These are phyloP conservation scores for Latheticus oryzae DNA, from an alignment of 2,888 invertebrate genomes.

Conservation along the genomic window DNA sequence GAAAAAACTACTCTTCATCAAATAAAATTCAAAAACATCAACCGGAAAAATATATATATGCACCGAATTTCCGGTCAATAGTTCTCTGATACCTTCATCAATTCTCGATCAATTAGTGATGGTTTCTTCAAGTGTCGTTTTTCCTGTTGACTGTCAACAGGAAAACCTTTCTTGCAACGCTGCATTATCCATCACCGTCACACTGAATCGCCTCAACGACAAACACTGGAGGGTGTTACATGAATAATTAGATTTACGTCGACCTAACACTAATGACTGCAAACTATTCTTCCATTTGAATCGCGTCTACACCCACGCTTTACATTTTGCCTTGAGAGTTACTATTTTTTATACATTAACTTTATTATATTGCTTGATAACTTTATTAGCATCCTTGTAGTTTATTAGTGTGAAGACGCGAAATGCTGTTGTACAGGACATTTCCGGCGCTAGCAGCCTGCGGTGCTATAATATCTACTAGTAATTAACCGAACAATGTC, in stretches of 20 bases:
- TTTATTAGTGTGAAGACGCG: slow-evolving; percentile 33
- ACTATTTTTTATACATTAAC: slow-evolving; percentile 11
- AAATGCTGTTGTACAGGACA: slow-evolving; percentile 10
- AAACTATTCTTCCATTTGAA: slow-evolving; percentile 28
- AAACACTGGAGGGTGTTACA: slow-evolving; percentile 30
- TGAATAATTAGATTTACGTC: slow-evolving; percentile 29
- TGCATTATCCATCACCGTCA: slow-evolving; percentile 33
- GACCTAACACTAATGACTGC: slow-evolving; percentile 27
- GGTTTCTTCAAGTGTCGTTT: slow-evolving; percentile 13
- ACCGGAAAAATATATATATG: too few species aligned
- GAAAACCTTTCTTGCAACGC: slow-evolving; percentile 17
- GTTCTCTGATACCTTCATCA: slow-evolving; percentile 5
- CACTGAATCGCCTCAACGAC: slow-evolving; percentile 17
- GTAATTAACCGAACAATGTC: too few species aligned
- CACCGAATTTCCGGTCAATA: slow-evolving; percentile 15
- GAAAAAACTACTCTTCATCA: too few species aligned
- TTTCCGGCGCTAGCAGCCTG: too few species aligned
- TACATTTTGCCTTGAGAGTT: slow-evolving; percentile 15
- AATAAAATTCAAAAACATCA: too few species aligned
- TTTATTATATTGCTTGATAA: slow-evolving; percentile 34
- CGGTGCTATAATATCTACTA: too few species aligned
- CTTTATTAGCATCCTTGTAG: slow-evolving; percentile 35
- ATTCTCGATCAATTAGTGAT: slow-evolving; percentile 23
- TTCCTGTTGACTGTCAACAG: slow-evolving; percentile 23
- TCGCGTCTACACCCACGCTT: slow-evolving; percentile 24